A percentile compares a stretch with the other conserved stretches of the same genome.
These are phyloP conservation scores for Pherbina coryleti DNA, from an alignment of 2,888 invertebrate species.

Conservation along the genomic window DNA sequence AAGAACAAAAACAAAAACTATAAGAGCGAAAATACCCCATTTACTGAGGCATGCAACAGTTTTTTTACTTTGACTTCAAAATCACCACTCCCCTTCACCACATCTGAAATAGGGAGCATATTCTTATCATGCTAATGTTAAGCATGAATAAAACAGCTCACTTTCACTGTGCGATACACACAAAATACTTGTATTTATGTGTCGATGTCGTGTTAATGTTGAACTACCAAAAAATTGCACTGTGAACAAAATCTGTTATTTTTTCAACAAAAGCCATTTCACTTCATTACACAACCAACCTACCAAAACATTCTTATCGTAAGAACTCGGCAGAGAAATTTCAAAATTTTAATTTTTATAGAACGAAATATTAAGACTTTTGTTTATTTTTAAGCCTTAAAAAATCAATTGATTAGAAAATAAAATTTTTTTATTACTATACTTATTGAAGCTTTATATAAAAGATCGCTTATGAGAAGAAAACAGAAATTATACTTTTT, in stretches of 20 bases:
- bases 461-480: too few species aligned
- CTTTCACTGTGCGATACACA: background rate
- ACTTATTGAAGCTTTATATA: too few species aligned
- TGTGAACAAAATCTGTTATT: background rate
- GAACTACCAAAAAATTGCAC: background rate
- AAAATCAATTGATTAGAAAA: too few species aligned
- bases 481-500: too few species aligned
- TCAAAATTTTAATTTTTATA: too few species aligned
- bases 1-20: too few species aligned
- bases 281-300: background rate
- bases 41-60: constrained; percentile 6
- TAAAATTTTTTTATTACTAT: too few species aligned
- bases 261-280: background rate
- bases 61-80: background rate
- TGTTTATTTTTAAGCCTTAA: too few species aligned
- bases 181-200: background rate
- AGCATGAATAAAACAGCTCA: background rate
- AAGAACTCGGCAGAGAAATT: too few species aligned
- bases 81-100: background rate
- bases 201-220: background rate
- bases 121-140: background rate
- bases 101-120: background rate
- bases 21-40: background rate
- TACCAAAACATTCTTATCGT: too few species aligned
- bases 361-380: too few species aligned